Base-by-base conservation (phyloP, 2,888 invertebrate genomes). In the Agrenia bidenticulata region DNA sequence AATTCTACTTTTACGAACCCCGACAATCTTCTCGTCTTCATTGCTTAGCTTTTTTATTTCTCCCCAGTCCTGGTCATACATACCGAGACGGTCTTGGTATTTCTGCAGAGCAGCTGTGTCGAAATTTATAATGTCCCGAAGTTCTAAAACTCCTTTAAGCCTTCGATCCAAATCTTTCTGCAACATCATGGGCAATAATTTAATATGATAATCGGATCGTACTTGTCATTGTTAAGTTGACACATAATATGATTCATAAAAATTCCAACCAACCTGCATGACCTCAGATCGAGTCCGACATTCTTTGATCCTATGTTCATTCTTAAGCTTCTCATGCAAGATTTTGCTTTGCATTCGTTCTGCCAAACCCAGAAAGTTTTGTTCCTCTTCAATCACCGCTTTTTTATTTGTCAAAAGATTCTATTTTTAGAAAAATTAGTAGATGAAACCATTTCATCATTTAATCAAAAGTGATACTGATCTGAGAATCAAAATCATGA, bases 301-400 rank as follows among this genome's bases (percentile, higher is more conserved):
- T 1, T 55, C 55, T 13, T 45, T 26, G 2, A 66, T 13, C 2
- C n/a, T 41, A 54, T 45, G 58, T 26, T 62, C 59, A 2, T 53
- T 27, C 11, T 9, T 54, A 21, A 41, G 21, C n/a, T 54, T 64
- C 9, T 66, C 69, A 13, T 61, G 61, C 15, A 66, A n/a, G 24
- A 64, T 55, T 61, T 51, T 66, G 17, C 64, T 64, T 39, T 61
- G 53, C 39, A 61, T 57, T 4, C 69, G 53, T 26, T 69, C 69
- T 2, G 69, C 61, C 15, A 66, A 49, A 26, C 49, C 41, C 1
- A 55, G 11, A 1, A 59, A 32, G 54, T 58, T 63, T 15, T 42
- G 62, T 42, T 66, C 66, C 13, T 63, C 66, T 24, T 66, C 66
- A 21, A 66, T 59, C 9, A 54, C 49, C 21, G 32, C 59, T 21